Evolutionary conservation across 2,113 vertebrate genomes (phyloP).

Genomic region (mouse (Mus musculus)): GRCm39 chr3:98122001-98122500

Average conservation of each 20-base stretch:
- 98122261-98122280: no score
- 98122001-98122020: background rate
- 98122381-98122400: background rate
- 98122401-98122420: background rate
- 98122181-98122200: no score
- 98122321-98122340: background rate
- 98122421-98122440: background rate
- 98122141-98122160: no score
- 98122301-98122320: background rate
- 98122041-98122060: no score
- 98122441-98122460: background rate
- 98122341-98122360: background rate
- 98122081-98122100: no score
- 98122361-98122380: background rate
- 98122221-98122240: background rate
- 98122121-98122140: no score
- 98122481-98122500: no score
- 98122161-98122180: no score
- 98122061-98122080: no score
- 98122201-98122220: no score
- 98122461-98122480: background rate
- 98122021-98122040: no score
- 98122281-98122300: background rate
- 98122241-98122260: background rate
- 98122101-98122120: background rate